A percentile compares a stretch with the other conserved stretches of the same genome.
Conservation (phyloP, 1,140 invertebrate genomes). For the Ceratina calcarata region DNA sequence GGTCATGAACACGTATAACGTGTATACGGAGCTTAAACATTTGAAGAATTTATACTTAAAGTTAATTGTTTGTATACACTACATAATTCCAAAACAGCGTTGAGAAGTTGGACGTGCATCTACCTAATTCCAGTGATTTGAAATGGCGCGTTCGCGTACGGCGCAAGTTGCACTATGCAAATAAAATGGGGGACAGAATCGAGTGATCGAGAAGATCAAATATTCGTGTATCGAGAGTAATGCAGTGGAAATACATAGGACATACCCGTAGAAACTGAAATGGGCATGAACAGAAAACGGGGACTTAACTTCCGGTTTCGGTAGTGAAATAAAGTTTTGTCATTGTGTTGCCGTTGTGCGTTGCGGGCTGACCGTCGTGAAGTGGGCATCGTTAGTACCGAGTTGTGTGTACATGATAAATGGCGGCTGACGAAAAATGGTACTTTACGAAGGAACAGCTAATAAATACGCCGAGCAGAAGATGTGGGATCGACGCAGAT, state of each 20-base stretch:
- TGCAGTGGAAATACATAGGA: too few relatives aligned
- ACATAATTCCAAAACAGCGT: slow-evolving; percentile 3
- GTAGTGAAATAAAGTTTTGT: slow-evolving; percentile 48
- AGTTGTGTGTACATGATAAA: slow-evolving; percentile 77
- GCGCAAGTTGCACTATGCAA: too few relatives aligned
- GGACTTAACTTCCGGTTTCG: slow-evolving; percentile 14
- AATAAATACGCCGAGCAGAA: slow-evolving; percentile 92
- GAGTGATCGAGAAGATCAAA: neutral
- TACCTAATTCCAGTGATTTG: neutral
- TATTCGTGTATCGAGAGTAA: neutral
- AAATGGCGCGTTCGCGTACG: neutral
- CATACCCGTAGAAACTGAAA: neutral
- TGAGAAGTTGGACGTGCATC: neutral
- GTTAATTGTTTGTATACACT: slow-evolving; percentile 11
- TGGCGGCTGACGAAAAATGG: slow-evolving; percentile 90
- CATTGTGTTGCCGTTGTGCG: slow-evolving; percentile 12
- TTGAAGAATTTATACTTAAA: slow-evolving; percentile 1
- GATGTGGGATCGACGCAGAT: slow-evolving; percentile 93
- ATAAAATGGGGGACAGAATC: too few relatives aligned
- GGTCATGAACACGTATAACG: neutral
- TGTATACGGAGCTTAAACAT: neutral
- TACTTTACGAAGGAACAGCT: slow-evolving; percentile 96
- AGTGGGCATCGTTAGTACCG: slow-evolving; percentile 51
- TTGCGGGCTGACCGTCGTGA: slow-evolving; percentile 40
- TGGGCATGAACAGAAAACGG: neutral